phyloP scores from a whole-genome alignment of 2,797 vertebrate species.

The Gephyroberyx darwinii region DNA sequence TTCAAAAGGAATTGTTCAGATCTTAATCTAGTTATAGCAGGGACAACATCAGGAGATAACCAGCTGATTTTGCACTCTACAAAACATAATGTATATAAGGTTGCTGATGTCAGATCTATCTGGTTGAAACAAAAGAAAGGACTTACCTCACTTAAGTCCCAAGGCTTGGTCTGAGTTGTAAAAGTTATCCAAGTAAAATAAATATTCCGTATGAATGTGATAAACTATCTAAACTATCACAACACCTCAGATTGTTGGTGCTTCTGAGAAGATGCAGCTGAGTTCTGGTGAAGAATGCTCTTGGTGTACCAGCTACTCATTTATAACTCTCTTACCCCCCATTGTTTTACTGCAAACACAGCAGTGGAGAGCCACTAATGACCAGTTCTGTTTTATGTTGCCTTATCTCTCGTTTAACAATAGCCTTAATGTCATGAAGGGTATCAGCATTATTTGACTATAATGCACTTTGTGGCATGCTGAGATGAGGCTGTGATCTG shows the following conservation, averaged over 20 bases:
- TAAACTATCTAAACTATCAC: neutral
- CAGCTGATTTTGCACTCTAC: too few relatives aligned
- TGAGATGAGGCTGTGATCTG: neutral
- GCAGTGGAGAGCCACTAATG: slow-evolving; percentile 1
- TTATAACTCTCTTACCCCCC: slow-evolving; percentile 30
- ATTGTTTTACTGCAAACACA: slow-evolving; percentile 4
- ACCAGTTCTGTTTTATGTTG: slow-evolving; percentile 18
- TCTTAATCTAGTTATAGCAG: neutral
- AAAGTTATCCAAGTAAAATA: neutral
- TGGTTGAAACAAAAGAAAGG: neutral
- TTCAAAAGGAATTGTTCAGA: too few relatives aligned
- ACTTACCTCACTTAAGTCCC: slow-evolving; percentile 21
- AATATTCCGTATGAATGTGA: neutral
- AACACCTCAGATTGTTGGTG: neutral
- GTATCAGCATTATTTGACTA: neutral
- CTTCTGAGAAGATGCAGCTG: neutral
- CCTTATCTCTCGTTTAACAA: slow-evolving; percentile 49
- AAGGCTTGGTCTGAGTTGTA: neutral
- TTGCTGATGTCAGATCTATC: neutral
- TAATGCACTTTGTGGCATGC: neutral
- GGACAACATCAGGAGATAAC: neutral
- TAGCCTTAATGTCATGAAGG: slow-evolving; percentile 8
- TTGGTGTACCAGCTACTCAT: neutral
- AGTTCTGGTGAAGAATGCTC: neutral
- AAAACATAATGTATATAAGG: neutral